These are phyloP conservation scores for Zhuqinia jingwanae DNA, from an alignment of 2,888 invertebrate species.

Conservation along the genomic window DNA sequence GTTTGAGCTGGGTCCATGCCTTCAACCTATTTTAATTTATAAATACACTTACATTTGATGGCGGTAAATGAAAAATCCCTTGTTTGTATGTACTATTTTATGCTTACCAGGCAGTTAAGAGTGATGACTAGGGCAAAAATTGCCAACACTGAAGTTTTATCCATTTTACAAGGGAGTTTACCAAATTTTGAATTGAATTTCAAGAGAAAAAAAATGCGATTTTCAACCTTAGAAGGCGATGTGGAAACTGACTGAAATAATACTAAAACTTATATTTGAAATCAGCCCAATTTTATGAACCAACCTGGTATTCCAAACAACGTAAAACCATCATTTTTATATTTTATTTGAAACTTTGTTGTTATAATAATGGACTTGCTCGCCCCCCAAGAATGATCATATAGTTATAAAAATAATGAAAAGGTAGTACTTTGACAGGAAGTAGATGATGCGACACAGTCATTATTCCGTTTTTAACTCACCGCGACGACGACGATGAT, in stretches of 20 bases:
- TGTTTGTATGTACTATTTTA: too few species aligned
- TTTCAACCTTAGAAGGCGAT: not conserved
- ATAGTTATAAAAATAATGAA: conserved; percentile 24
- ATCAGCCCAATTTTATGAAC: not conserved
- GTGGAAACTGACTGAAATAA: not conserved
- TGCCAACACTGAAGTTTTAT: not conserved
- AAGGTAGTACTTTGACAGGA: conserved; percentile 18
- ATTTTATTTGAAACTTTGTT: too few species aligned
- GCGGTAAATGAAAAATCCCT: too few species aligned
- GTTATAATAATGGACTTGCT: not conserved
- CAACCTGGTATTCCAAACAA: not conserved
- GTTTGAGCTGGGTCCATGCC: conserved; percentile 9
- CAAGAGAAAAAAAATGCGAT: not conserved
- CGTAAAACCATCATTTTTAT: not conserved
- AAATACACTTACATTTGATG: too few species aligned
- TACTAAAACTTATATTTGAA: too few species aligned
- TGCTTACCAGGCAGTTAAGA: conserved; percentile 33
- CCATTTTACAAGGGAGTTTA: conserved; percentile 14
- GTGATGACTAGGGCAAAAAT: conserved; percentile 5
- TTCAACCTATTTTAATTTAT: not conserved
- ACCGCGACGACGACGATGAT: too few species aligned
- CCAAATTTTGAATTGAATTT: too few species aligned
- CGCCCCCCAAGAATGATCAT: not conserved
- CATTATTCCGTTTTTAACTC: too few species aligned
- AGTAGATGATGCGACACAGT: not conserved